Evolutionary conservation across 92 coral and sea anemone species (phyloP).

Genomic region (Porites evermanni): DNA sequence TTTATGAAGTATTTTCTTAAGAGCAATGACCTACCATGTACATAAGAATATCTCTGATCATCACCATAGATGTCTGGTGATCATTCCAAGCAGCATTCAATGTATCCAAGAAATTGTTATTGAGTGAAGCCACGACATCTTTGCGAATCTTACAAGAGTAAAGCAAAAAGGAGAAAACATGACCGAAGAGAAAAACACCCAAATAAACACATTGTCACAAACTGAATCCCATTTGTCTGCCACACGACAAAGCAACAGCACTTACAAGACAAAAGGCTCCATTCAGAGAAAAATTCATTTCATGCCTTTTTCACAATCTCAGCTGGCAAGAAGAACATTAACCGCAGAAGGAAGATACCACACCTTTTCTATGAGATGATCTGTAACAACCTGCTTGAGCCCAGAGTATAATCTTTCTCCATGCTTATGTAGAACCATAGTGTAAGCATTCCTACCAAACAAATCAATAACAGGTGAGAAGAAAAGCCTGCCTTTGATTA

Average conservation of each 20-base stretch:
- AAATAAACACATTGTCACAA: neutral
- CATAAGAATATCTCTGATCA: slow-evolving; percentile 99
- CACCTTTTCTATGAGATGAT: slow-evolving; percentile 93
- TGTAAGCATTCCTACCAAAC: slow-evolving; percentile 89
- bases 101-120: slow-evolving; percentile 95
- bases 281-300: too few relatives aligned
- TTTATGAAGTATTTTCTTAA: neutral
- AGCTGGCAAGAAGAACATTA: too few relatives aligned
- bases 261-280: too few relatives aligned
- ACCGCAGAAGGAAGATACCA: too few relatives aligned
- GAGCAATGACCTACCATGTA: slow-evolving; percentile 81
- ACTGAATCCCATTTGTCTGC: too few relatives aligned
- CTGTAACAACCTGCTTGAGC: slow-evolving; percentile 94
- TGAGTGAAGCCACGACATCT: slow-evolving; percentile 93
- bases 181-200: too few relatives aligned
- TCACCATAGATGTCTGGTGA: slow-evolving; percentile 99
- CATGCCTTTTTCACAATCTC: too few relatives aligned
- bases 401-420: slow-evolving; percentile 97
- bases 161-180: neutral
- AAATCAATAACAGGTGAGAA: neutral
- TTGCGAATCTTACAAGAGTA: slow-evolving; percentile 81
- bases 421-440: slow-evolving; percentile 98
- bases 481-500: neutral
- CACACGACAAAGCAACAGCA: too few relatives aligned
- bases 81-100: slow-evolving; percentile 99